Evolutionary conservation across 1,140 invertebrate genomes (phyloP).

Genomic region (Tyrophagus putrescentiae): DNA sequence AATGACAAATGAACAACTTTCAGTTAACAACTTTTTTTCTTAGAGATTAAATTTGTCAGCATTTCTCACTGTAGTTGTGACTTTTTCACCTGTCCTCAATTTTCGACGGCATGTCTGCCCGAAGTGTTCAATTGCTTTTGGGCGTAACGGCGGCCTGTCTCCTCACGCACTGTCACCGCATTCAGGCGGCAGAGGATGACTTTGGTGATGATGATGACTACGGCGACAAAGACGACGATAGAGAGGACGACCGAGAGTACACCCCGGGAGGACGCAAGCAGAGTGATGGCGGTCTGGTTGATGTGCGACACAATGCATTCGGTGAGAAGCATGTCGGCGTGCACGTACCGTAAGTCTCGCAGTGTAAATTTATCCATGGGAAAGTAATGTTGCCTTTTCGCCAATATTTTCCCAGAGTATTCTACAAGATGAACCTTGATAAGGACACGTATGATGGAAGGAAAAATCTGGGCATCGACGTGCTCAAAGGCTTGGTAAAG

Average conservation of each 20-base stretch:
- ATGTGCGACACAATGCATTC: neutral
- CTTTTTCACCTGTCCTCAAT: neutral
- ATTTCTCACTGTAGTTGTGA: neutral
- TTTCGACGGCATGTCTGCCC: neutral
- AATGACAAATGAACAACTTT: too few species aligned
- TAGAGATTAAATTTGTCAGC: too few species aligned
- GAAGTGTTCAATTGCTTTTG: neutral
- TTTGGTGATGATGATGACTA: neutral
- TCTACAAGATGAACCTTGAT: slow-evolving; percentile 14
- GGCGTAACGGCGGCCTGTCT: neutral
- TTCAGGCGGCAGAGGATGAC: too few species aligned
- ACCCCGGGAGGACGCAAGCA: neutral
- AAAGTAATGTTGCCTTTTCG: neutral
- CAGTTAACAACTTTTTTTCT: too few species aligned
- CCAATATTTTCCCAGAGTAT: neutral
- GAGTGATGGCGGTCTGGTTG: slow-evolving; percentile 4
- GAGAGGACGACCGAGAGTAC: neutral
- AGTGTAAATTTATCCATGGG: neutral
- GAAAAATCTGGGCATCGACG: neutral
- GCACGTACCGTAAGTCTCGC: slow-evolving; percentile 7
- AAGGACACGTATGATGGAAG: slow-evolving; percentile 6
- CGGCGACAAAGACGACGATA: neutral
- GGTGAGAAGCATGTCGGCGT: slow-evolving; percentile 11
- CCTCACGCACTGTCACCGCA: neutral
- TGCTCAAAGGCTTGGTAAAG: neutral